Base-by-base conservation (phyloP, 1,140 invertebrate species). In the Hesperophylax magnus region DNA sequence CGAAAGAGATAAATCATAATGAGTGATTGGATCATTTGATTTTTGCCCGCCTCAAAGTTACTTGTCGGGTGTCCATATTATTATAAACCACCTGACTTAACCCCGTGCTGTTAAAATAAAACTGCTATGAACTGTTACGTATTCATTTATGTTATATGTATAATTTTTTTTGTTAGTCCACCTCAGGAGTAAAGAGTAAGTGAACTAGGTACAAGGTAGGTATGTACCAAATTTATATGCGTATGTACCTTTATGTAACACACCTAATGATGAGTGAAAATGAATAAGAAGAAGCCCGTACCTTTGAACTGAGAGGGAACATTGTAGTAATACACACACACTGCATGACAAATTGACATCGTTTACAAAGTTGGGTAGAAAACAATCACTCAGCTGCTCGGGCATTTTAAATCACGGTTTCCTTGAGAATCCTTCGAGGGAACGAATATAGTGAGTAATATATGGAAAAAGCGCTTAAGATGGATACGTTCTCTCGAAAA, bases 381-480 rank as follows among this genome's bases (percentile, higher is more conserved):
- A 17, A 27, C 61, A 17, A 65, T 65, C 61, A 65, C 20, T 65
- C 61, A 65, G 61, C 27, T 24, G 20, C 34, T 2, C 34, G 61
- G 61, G 61, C 17, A 24, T 27, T 65, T 65, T 65, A 34, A 34
- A 65, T 27, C 20, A 27, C 61, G 27, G 22, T 27, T 17, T 65
- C 27, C 27, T 27, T 17, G 27, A 24, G 22, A 31, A 65, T 20
- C 20, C 27, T 17, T 24, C 17, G 61, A 15, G 20, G 27, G 27
- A 34, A 27, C 18, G 18, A 65, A 65, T 27, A 65, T 15, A 65
- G 22, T 65, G 61, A 65, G 61, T 65, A 65, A 65, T 65, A 65
- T 65, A 65, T 65, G 27, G 61, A 24, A 65, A 65, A 24, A 65
- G 61, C 61, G 27, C 61, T 65, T 65, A 65, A 24, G 22, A 24